Conservation (phyloP, 2,113 vertebrate genomes). For the Phoenicopterus ruber region DNA sequence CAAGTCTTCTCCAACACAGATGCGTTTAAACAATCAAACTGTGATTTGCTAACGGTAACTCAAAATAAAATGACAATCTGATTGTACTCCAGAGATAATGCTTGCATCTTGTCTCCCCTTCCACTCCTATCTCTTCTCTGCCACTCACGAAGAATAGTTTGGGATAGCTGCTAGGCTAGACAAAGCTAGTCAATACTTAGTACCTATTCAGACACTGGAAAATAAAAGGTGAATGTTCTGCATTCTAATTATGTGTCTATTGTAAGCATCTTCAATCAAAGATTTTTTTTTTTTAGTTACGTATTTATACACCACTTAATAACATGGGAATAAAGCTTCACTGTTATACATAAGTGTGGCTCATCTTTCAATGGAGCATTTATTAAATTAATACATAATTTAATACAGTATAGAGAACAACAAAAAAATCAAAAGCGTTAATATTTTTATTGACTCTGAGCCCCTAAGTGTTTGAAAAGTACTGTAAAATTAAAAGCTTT, state of each 20-base stretch:
- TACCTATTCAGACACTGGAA: not conserved
- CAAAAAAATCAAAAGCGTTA: not conserved
- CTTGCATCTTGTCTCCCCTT: not conserved
- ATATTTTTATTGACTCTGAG: not conserved
- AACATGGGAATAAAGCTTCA: not conserved
- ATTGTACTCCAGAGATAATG: not conserved
- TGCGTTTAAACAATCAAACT: conserved; percentile 4
- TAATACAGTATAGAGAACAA: not conserved
- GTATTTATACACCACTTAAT: not conserved
- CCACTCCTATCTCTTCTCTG: not conserved
- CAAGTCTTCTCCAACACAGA: not conserved
- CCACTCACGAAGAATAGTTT: not conserved
- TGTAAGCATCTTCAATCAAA: not conserved
- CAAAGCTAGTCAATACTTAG: not conserved
- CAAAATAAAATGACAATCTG: not conserved
- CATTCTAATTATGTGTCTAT: not conserved
- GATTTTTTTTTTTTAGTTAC: not conserved
- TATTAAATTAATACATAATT: not conserved
- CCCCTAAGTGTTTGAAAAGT: not conserved
- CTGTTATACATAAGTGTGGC: not conserved
- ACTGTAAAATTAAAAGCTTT: not conserved
- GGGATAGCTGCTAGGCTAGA: not conserved
- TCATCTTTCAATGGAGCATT: not conserved
- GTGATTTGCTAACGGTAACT: not conserved
- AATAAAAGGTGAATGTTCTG: not conserved